These are phyloP conservation scores for Equus quagga DNA, from an alignment of 2,113 vertebrate genomes.

Conservation along the genomic window DNA sequence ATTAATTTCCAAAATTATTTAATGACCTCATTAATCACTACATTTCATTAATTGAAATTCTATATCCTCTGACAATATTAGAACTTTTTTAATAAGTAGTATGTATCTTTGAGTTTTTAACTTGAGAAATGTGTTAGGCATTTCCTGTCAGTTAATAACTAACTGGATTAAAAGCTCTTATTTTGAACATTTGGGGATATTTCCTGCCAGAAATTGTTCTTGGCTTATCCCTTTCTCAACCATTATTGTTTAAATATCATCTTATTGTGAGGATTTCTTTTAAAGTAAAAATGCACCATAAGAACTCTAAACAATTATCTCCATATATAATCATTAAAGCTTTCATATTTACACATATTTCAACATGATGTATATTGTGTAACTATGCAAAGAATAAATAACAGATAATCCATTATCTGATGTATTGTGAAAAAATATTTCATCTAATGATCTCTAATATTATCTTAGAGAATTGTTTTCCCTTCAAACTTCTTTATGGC, in stretches of 20 bases:
- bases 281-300: background rate
- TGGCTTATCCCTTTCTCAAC: background rate
- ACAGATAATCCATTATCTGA: background rate
- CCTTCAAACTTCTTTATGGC: background rate
- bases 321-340: background rate
- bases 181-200: slow-evolving; percentile 11
- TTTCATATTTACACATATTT: background rate
- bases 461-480: background rate
- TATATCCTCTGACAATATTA: background rate
- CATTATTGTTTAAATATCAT: background rate
- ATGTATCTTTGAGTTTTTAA: background rate
- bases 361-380: background rate
- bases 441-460: background rate
- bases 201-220: background rate
- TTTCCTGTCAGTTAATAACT: background rate
- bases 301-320: background rate
- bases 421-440: background rate
- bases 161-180: background rate
- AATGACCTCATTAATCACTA: background rate
- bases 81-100: background rate
- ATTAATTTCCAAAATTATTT: background rate
- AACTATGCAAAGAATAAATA: background rate
- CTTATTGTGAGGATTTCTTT: background rate
- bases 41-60: background rate
- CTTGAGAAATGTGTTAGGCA: background rate